Conservation (phyloP, 2,113 vertebrate species). For the Aldabrachelys gigantea region DNA sequence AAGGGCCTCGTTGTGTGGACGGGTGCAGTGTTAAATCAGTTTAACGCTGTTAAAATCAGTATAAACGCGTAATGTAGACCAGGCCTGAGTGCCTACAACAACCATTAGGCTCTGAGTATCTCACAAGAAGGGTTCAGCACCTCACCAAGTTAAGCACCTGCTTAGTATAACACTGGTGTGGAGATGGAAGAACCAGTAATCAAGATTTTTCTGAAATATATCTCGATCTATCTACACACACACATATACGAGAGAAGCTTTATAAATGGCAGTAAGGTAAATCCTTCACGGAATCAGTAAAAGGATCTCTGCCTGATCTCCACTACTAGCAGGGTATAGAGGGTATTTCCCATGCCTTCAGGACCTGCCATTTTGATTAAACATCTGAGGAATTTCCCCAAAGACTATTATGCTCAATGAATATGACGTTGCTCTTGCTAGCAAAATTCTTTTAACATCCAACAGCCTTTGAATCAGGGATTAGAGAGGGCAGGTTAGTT, state of each 20-base stretch:
- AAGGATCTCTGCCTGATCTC: not conserved
- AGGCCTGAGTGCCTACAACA: not conserved
- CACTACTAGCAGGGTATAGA: not conserved
- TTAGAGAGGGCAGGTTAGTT: conserved; percentile 44
- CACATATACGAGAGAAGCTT: not conserved
- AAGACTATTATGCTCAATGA: conserved; percentile 65
- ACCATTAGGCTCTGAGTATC: not conserved
- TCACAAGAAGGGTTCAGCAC: not conserved
- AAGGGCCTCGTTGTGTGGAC: too few species aligned
- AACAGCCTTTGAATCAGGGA: conserved; percentile 56
- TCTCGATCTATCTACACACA: too few species aligned
- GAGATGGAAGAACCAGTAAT: not conserved
- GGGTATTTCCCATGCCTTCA: not conserved
- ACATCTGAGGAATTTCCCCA: conserved; percentile 62
- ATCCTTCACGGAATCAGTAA: not conserved
- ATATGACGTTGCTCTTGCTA: conserved; percentile 61
- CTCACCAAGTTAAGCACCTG: not conserved
- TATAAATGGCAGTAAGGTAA: not conserved
- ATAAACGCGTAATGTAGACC: too few species aligned
- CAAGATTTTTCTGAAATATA: not conserved
- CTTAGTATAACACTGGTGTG: not conserved
- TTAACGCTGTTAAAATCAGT: too few species aligned
- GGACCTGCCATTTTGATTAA: conserved; percentile 56
- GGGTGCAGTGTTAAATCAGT: too few species aligned
- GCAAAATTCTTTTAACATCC: conserved; percentile 66